Conservation (phyloP, 2,888 invertebrate genomes). For the Meta bourneti region DNA sequence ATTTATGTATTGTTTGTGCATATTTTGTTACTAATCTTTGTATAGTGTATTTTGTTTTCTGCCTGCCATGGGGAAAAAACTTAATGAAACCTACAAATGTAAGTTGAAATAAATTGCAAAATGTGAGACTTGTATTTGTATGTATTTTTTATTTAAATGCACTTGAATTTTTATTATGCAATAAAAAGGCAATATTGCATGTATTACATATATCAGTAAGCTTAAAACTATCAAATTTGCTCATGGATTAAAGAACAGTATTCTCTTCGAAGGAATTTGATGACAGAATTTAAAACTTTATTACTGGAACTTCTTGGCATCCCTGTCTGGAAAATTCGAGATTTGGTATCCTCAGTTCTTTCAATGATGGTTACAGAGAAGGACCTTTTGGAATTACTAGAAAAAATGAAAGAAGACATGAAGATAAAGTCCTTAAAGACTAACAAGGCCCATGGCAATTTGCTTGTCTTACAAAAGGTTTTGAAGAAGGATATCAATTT, state of each 20-base stretch:
- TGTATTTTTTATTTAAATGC: no score
- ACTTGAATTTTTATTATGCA: no score
- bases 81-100: no score
- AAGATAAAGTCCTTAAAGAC: neutral
- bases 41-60: no score
- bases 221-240: no score
- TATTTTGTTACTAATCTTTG: no score
- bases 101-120: no score
- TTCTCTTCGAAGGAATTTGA: conserved; percentile 24
- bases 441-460: conserved; percentile 50
- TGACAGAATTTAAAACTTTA: conserved; percentile 53
- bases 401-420: conserved; percentile 8
- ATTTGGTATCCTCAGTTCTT: conserved; percentile 61
- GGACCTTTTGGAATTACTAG: conserved; percentile 1
- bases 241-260: neutral
- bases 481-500: conserved; percentile 9
- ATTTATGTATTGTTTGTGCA: no score
- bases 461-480: conserved; percentile 47
- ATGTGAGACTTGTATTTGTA: no score
- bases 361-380: conserved; percentile 36
- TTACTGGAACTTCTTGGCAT: conserved; percentile 53
- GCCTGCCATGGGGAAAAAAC: no score
- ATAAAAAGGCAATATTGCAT: no score
- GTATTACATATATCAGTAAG: no score
- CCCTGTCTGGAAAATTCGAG: conserved; percentile 71